Base-by-base conservation (phyloP, 1,140 invertebrate genomes). In the Prorops nasuta region DNA sequence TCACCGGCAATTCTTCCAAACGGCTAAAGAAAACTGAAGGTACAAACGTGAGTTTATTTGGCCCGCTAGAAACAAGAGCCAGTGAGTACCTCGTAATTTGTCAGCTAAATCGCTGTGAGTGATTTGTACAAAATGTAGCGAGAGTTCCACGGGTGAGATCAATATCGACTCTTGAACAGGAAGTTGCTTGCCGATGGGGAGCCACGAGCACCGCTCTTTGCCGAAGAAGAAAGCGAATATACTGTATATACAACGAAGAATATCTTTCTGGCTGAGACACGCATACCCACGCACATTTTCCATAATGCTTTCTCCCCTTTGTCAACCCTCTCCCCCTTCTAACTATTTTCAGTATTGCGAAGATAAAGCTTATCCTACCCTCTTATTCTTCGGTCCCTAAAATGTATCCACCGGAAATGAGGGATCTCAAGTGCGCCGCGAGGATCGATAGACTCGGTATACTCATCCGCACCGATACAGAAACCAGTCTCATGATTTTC, bases 181-280 rank as follows among this genome's bases (percentile, higher is more conserved):
- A n/a, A n/a, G n/a, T n/a, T n/a, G n/a, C n/a, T n/a, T n/a, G n/a
- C n/a, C n/a, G n/a, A n/a, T n/a, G n/a, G n/a, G n/a, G n/a, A n/a
- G n/a, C n/a, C n/a, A n/a, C n/a, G n/a, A n/a, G n/a, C n/a, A n/a
- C n/a, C n/a, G n/a, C n/a, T n/a, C n/a, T n/a, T n/a, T n/a, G n/a
- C n/a, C n/a, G n/a, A n/a, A 24, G 12, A 32, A 18, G 34, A 18
- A 28, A 28, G 40, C 8, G 35, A 39, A 46, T 45, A 38, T 39
- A 51, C 44, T 39, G 22, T 14, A 32, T 24, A 18, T 15, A 43
- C 51, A 54, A 41, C 46, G 55, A 57, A 45, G 53, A 55, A 55
- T 55, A 48, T 55, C 46, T 49, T n/a, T 17, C 22, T 8, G 36
- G 18, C 16, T 51, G 41, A 36, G 21, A 20, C 19, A 41, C 4